Conservation (phyloP, 2,113 vertebrate species). For the Scomber japonicus region DNA sequence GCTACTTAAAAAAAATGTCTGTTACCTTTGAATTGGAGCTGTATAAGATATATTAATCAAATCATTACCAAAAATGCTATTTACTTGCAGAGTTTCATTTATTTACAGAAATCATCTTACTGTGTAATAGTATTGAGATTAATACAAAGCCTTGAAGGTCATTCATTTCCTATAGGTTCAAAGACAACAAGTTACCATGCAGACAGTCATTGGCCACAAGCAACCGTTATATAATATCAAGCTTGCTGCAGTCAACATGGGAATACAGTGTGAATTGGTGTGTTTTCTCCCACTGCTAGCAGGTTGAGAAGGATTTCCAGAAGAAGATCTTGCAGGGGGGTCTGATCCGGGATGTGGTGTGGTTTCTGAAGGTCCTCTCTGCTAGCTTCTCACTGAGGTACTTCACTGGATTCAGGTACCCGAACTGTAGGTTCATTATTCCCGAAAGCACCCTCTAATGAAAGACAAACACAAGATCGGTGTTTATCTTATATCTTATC, state of each 20-base stretch:
- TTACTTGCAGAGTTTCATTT: too few species aligned
- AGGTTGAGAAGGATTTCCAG: neutral
- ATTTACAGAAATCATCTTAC: too few species aligned
- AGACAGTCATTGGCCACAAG: neutral
- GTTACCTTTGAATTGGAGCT: too few species aligned
- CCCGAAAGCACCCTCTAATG: neutral
- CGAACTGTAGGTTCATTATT: neutral
- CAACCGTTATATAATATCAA: neutral
- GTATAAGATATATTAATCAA: too few species aligned
- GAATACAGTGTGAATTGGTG: neutral
- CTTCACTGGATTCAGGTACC: neutral
- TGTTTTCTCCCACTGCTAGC: constrained; percentile 3
- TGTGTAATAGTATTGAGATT: neutral
- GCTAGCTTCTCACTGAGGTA: constrained; percentile 1
- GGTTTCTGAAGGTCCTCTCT: neutral
- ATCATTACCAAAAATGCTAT: too few species aligned
- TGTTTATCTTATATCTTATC: neutral
- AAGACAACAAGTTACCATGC: neutral
- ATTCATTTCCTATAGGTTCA: neutral
- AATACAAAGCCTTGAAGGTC: neutral
- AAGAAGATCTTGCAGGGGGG: neutral
- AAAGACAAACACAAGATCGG: too few species aligned
- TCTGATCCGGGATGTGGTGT: neutral
- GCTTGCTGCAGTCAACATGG: neutral
- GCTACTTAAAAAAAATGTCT: too few species aligned